A percentile compares a stretch with the other conserved stretches of the same genome.
Conservation (phyloP, 2,888 invertebrate species). For the Melinaea marsaeus region DNA sequence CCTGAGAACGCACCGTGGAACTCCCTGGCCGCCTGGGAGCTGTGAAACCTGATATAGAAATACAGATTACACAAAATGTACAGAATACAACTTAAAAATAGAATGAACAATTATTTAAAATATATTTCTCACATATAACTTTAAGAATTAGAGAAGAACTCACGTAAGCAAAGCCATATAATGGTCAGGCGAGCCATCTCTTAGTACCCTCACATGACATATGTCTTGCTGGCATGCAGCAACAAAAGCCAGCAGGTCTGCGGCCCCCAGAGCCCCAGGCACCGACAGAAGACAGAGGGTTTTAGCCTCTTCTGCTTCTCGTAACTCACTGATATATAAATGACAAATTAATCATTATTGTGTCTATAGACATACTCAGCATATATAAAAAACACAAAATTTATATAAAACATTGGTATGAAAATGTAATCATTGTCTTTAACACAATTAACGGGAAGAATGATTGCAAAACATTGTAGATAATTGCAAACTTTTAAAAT, state of each 20-base stretch:
- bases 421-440: neutral
- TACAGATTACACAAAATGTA: neutral
- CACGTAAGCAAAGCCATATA: conserved; percentile 97
- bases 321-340: conserved; percentile 80
- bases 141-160: conserved; percentile 37
- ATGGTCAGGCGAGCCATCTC: conserved; percentile 95
- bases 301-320: conserved; percentile 85
- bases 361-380: too few relatives aligned
- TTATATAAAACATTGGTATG: conserved; percentile 9
- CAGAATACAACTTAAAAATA: neutral
- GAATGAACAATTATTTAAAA: neutral
- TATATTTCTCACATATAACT: too few relatives aligned
- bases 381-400: too few relatives aligned
- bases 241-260: conserved; percentile 95
- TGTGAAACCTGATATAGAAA: conserved; percentile 76
- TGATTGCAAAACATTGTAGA: too few relatives aligned
- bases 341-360: too few relatives aligned
- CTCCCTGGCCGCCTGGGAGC: conserved; percentile 88
- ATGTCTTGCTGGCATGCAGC: conserved; percentile 95
- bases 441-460: neutral
- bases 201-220: conserved; percentile 92
- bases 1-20: conserved; percentile 97
- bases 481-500: too few relatives aligned
- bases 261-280: conserved; percentile 93
- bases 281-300: conserved; percentile 93